Evolutionary conservation across 2,113 vertebrate species (phyloP).

Genomic region (Ameiurus melas): DNA sequence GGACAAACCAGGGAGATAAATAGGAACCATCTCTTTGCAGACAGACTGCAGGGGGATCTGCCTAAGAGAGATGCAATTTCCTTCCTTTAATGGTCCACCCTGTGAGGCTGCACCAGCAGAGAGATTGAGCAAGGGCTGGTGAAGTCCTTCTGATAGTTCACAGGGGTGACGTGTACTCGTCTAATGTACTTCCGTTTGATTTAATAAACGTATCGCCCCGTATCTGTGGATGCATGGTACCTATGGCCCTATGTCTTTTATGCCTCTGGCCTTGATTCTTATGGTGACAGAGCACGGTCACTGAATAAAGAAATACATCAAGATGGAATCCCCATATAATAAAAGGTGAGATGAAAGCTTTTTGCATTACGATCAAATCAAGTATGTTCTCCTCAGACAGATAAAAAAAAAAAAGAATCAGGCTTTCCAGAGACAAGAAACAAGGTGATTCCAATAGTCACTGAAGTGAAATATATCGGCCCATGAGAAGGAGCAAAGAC

Average conservation of each 20-base stretch:
- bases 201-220: neutral
- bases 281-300: neutral
- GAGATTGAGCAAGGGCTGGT: neutral
- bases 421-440: neutral
- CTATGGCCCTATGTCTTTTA: neutral
- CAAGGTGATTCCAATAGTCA: neutral
- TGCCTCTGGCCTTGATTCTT: too few species aligned
- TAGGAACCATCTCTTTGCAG: neutral
- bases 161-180: neutral
- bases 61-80: neutral
- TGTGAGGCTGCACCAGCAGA: neutral
- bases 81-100: neutral
- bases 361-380: neutral
- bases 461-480: constrained; percentile 16
- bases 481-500: neutral
- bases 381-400: neutral
- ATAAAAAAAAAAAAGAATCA: neutral
- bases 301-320: neutral
- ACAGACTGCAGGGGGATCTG: neutral
- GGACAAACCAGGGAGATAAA: neutral
- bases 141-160: neutral
- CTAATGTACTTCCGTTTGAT: neutral
- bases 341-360: neutral
- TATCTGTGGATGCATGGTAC: neutral
- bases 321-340: neutral